These are phyloP conservation scores for Hydractinia echinata DNA, from an alignment of 30 jellyfish, hydroid and myxozoan genomes.

Conservation along the genomic window DNA sequence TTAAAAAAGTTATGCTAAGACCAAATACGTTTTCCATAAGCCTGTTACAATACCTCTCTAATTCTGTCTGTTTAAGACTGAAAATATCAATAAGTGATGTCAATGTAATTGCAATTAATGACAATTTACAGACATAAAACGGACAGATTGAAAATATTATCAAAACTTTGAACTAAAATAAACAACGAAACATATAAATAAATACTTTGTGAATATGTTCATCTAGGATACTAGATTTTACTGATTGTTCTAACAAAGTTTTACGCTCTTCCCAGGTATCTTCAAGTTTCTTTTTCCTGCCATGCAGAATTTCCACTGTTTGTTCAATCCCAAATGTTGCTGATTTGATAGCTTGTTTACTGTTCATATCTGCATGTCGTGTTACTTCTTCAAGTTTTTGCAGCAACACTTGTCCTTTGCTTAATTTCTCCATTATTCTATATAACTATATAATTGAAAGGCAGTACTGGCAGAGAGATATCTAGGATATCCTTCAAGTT, in stretches of 20 bases:
- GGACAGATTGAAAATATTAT: background rate
- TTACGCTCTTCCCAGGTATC: slow-evolving; percentile 77
- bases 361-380: slow-evolving; percentile 69
- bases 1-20: too few species aligned
- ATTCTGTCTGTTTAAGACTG: too few species aligned
- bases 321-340: slow-evolving; percentile 84
- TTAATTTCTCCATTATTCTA: slow-evolving; percentile 43
- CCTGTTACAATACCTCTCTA: too few species aligned
- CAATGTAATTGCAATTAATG: too few species aligned
- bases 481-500: too few species aligned
- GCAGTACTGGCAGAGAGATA: too few species aligned
- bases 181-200: background rate
- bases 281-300: slow-evolving; percentile 67
- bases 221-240: slow-evolving; percentile 68
- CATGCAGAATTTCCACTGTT: slow-evolving; percentile 71
- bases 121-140: background rate
- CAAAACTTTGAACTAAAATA: background rate
- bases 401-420: slow-evolving; percentile 66
- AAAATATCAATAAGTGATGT: too few species aligned
- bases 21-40: too few species aligned
- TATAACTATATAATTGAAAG: too few species aligned
- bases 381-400: slow-evolving; percentile 73
- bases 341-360: slow-evolving; percentile 74
- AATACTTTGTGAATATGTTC: slow-evolving; percentile 69
- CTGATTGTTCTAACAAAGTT: slow-evolving; percentile 73